phyloP scores from a whole-genome alignment of 2,888 invertebrate genomes.

The Apodemia zela region DNA sequence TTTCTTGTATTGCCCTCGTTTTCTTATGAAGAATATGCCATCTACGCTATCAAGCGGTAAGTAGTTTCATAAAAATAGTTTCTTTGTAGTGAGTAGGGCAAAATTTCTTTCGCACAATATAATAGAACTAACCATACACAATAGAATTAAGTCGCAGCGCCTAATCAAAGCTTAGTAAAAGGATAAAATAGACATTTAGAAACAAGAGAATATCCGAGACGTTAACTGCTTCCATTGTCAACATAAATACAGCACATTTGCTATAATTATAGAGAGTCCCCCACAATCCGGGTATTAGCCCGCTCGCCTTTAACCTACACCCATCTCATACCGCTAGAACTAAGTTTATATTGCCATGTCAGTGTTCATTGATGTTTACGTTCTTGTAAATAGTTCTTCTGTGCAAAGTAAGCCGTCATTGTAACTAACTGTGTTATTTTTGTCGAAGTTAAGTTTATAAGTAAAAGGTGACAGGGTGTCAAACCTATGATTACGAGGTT shows the following conservation, averaged over 20 bases:
- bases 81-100: not conserved
- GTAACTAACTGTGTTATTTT: not conserved
- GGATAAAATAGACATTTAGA: conserved; percentile 36
- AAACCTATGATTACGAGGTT: conserved; percentile 74
- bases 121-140: conserved; percentile 11
- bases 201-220: conserved; percentile 35
- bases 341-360: conserved; percentile 22
- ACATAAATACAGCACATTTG: conserved; percentile 66
- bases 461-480: conserved; percentile 50
- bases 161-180: conserved; percentile 33
- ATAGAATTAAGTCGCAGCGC: conserved; percentile 18
- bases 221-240: conserved; percentile 51
- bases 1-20: not conserved
- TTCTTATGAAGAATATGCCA: not conserved
- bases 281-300: conserved; percentile 66
- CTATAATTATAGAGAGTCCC: conserved; percentile 66
- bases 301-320: conserved; percentile 49
- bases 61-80: not conserved
- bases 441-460: not conserved
- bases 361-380: conserved; percentile 38
- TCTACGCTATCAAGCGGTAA: not conserved
- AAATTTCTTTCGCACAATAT: not conserved
- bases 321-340: conserved; percentile 38
- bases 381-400: not conserved
- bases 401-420: not conserved